These are phyloP conservation scores for Limanda limanda DNA, from an alignment of 2,113 vertebrate genomes.

Conservation along the genomic window DNA sequence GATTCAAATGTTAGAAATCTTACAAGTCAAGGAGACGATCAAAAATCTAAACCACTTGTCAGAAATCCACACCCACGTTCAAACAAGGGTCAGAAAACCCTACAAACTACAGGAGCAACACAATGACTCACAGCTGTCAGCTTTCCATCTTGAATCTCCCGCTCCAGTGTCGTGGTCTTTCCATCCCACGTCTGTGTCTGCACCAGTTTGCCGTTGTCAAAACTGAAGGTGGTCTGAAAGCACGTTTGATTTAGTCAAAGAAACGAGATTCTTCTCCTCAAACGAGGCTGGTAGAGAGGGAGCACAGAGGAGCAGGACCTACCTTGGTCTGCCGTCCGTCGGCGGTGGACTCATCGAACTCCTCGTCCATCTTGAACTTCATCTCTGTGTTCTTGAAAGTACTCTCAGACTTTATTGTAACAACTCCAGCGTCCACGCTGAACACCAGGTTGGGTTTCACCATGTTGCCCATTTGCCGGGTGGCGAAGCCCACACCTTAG, in stretches of 20 bases:
- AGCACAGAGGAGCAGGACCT: not conserved
- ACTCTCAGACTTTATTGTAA: constrained; percentile 87
- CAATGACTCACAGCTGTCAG: constrained; percentile 69
- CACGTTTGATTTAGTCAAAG: not conserved
- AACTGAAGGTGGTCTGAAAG: constrained; percentile 83
- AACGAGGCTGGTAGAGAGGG: not conserved
- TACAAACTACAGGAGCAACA: not conserved
- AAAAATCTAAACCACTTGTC: not conserved
- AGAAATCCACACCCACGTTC: too few relatives aligned
- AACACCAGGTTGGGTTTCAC: constrained; percentile 86
- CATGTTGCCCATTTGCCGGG: constrained; percentile 86
- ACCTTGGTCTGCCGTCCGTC: constrained; percentile 91
- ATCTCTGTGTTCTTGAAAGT: constrained; percentile 88
- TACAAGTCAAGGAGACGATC: rapidly evolving
- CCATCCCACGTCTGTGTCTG: constrained; percentile 76
- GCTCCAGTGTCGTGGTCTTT: constrained; percentile 64
- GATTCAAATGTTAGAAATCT: not conserved
- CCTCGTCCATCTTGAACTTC: constrained; percentile 88
- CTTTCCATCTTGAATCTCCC: constrained; percentile 71
- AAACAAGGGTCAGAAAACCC: not conserved
- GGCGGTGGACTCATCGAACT: constrained; percentile 91
- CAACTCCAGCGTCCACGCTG: constrained; percentile 81
- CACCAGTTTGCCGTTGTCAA: constrained; percentile 76
- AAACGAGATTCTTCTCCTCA: not conserved
- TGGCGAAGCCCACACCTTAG: constrained; percentile 87